These are phyloP conservation scores for Limnephilus marmoratus DNA, from an alignment of 2,888 invertebrate genomes.

Conservation along the genomic window DNA sequence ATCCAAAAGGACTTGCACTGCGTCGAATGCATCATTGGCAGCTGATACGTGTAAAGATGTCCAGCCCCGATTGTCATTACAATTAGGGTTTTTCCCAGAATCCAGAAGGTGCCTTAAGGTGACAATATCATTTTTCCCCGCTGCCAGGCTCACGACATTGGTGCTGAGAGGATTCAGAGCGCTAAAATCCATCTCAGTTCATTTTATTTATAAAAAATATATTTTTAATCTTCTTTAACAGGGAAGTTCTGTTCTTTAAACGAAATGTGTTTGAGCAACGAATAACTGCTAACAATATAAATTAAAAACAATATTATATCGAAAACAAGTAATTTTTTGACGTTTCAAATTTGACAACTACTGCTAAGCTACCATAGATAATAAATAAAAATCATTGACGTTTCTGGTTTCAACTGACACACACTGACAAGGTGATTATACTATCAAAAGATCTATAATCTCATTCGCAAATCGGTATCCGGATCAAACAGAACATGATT, in stretches of 20 bases:
- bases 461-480: neutral
- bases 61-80: conserved; percentile 77
- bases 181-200: conserved; percentile 75
- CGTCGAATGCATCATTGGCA: conserved; percentile 72
- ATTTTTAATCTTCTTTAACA: neutral
- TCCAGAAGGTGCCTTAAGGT: conserved; percentile 71
- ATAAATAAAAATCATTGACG: neutral
- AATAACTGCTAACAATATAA: neutral
- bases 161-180: conserved; percentile 75
- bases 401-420: too few relatives aligned
- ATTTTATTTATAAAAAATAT: neutral
- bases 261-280: neutral
- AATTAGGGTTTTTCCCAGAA: conserved; percentile 73
- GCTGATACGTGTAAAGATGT: conserved; percentile 77
- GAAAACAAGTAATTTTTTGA: neutral
- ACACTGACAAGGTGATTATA: too few relatives aligned
- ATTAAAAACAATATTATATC: neutral
- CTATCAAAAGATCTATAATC: too few relatives aligned
- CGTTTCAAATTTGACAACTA: neutral
- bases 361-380: neutral
- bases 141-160: conserved; percentile 74
- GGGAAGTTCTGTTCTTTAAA: neutral
- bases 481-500: too few relatives aligned
- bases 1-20: conserved; percentile 71
- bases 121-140: conserved; percentile 72